Conservation (phyloP, 2,888 invertebrate species). For the Apocheima hispidaria region DNA sequence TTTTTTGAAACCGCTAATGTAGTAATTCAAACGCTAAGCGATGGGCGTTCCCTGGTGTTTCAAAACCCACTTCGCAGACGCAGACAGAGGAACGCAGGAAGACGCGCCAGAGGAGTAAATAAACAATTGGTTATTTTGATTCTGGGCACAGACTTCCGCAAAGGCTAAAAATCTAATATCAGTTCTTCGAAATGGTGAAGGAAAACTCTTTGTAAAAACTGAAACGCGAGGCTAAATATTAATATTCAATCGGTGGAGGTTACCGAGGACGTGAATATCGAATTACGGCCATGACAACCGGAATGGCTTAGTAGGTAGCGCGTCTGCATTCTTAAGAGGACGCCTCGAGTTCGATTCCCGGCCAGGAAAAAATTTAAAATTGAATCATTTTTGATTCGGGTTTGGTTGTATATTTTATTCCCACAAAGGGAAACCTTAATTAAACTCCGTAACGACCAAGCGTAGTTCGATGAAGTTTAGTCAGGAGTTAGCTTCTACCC, state of each 20-base stretch:
- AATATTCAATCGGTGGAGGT: neutral
- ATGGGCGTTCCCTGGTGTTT: no score
- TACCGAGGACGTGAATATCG: neutral
- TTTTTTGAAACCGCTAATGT: no score
- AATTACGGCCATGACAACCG: neutral
- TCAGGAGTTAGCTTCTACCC: no score
- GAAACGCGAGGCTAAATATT: slow-evolving; percentile 9
- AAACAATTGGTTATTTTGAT: neutral
- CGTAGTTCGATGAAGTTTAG: no score
- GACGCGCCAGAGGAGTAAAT: no score
- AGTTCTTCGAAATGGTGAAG: slow-evolving; percentile 10
- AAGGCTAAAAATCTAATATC: slow-evolving; percentile 5
- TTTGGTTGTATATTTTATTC: no score
- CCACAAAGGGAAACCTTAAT: no score
- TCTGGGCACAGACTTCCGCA: neutral
- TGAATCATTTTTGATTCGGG: no score
- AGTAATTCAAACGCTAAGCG: no score
- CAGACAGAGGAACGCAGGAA: no score
- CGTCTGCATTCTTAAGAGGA: neutral
- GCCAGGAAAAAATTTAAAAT: neutral
- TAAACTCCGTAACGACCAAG: no score
- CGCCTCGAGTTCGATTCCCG: neutral
- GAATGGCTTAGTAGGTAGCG: neutral
- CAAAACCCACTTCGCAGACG: no score
- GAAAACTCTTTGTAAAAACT: slow-evolving; percentile 8